Evolutionary conservation across 2,888 invertebrate genomes (phyloP).

Genomic region (Pasiphila rectangulata): DNA sequence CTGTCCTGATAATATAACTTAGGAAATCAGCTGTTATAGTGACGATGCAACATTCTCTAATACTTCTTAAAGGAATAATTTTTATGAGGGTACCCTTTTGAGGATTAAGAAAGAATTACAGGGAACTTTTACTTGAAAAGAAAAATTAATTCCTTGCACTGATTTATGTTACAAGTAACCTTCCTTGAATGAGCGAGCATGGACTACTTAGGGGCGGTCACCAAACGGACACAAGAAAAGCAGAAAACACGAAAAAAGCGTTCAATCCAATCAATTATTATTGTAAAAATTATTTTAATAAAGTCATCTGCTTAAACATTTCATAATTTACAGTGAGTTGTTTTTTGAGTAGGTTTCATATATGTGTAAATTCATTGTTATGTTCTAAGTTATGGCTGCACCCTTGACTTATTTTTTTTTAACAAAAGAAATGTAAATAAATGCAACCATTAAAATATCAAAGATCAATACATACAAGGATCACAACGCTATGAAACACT

Average conservation of each 20-base stretch:
- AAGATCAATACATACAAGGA: too few species aligned
- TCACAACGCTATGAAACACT: neutral
- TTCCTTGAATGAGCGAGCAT: slow-evolving; percentile 72
- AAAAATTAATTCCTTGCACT: slow-evolving; percentile 64
- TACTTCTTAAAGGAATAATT: slow-evolving; percentile 79
- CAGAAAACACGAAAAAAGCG: slow-evolving; percentile 82
- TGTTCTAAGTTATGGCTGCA: slow-evolving; percentile 38
- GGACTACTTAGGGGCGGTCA: slow-evolving; percentile 80
- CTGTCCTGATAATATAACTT: slow-evolving; percentile 76
- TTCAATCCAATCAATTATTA: slow-evolving; percentile 81
- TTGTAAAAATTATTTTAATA: slow-evolving; percentile 68
- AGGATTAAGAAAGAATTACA: slow-evolving; percentile 77
- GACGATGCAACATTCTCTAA: slow-evolving; percentile 81
- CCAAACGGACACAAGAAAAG: slow-evolving; percentile 83
- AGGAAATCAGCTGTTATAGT: slow-evolving; percentile 79
- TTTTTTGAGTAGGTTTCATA: slow-evolving; percentile 78
- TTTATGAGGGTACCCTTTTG: too few species aligned
- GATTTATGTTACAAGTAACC: slow-evolving; percentile 4
- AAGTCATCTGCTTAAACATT: slow-evolving; percentile 61
- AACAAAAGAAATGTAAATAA: too few species aligned
- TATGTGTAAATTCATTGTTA: slow-evolving; percentile 50
- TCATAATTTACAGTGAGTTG: slow-evolving; percentile 72
- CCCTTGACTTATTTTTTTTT: slow-evolving; percentile 55
- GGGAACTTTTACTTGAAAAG: slow-evolving; percentile 74
- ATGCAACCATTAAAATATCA: too few species aligned